Percentiles rank a stretch among this genome's conserved stretches.
Evolutionary conservation across 2,888 invertebrate genomes (phyloP).

Genomic region (Tipula unca): DNA sequence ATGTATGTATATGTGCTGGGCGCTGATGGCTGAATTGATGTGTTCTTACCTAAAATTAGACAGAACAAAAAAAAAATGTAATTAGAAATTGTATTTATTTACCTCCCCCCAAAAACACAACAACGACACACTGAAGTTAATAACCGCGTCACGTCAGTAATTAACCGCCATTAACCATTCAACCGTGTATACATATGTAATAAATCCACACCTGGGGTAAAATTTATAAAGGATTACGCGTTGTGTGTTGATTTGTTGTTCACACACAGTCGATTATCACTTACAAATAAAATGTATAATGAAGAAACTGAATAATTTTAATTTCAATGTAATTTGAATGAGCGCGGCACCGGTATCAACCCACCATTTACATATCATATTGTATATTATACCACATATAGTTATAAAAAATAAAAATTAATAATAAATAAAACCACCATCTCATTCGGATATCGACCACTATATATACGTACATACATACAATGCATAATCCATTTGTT

Average conservation of each 20-base stretch:
- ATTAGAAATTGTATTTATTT: neutral
- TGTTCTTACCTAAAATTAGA: neutral
- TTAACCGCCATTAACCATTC: neutral
- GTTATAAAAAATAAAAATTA: slow-evolving; percentile 1
- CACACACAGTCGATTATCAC: neutral
- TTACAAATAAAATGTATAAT: neutral
- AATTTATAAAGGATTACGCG: neutral
- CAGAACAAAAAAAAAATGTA: neutral
- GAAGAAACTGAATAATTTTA: neutral
- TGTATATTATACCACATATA: neutral
- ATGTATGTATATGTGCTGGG: neutral
- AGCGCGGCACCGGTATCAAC: neutral
- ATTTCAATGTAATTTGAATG: neutral
- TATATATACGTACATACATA: neutral
- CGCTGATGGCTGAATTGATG: neutral
- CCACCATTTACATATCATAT: neutral
- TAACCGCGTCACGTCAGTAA: neutral
- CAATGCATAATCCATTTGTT: neutral
- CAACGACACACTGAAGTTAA: neutral
- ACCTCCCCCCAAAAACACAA: neutral
- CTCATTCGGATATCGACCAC: neutral
- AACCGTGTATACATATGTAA: neutral
- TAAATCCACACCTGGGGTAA: neutral
- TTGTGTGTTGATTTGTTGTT: neutral
- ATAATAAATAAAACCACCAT: slow-evolving; percentile 4